Evolutionary conservation across 2,113 vertebrate species (phyloP).

Genomic region (Rutilus rutilus): DNA sequence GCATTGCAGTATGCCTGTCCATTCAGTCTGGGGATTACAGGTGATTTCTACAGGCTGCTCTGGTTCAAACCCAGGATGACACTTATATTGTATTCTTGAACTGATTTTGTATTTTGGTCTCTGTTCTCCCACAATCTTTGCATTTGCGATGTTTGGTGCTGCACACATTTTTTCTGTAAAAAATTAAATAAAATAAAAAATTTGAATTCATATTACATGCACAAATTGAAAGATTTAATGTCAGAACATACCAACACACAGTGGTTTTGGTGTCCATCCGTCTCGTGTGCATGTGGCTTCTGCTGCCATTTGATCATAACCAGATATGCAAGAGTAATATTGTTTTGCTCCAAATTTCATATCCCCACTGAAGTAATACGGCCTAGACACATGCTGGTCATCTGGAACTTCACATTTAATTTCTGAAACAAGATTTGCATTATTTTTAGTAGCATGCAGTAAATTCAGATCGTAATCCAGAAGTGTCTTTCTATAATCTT

Average conservation of each 20-base stretch:
- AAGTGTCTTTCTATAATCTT: background rate
- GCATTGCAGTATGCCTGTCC: too few relatives aligned
- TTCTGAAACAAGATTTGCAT: background rate
- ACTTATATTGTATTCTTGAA: too few relatives aligned
- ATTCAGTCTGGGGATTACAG: too few relatives aligned
- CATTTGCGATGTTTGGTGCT: too few relatives aligned
- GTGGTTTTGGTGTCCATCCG: conserved; percentile 32
- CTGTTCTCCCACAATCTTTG: background rate
- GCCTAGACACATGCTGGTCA: background rate
- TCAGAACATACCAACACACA: conserved; percentile 10
- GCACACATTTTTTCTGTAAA: too few relatives aligned
- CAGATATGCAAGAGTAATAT: background rate
- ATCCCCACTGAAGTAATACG: background rate
- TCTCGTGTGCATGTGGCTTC: conserved; percentile 19
- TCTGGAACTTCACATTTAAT: background rate
- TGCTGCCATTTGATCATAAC: rapidly evolving
- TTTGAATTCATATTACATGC: too few relatives aligned
- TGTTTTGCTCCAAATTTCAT: background rate
- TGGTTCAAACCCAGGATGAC: too few relatives aligned
- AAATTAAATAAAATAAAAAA: too few relatives aligned
- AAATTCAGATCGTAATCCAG: background rate
- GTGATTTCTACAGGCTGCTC: too few relatives aligned
- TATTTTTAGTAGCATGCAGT: background rate
- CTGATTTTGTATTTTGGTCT: too few relatives aligned
- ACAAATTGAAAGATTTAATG: too few relatives aligned